Evolutionary conservation across 1,140 invertebrate species (phyloP).

Genomic region (Octopus sinensis): DNA sequence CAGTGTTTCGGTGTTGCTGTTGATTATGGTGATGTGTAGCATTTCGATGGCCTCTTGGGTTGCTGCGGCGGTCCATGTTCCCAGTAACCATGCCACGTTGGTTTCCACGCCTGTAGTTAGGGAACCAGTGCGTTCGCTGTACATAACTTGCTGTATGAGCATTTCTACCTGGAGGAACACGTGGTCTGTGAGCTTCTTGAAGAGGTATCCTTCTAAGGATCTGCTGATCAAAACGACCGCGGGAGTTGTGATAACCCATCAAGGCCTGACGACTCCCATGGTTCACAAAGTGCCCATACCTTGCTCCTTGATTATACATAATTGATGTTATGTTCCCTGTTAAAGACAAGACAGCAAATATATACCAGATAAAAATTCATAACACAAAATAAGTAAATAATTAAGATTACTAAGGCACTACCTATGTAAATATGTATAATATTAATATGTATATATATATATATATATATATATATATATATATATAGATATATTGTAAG

Average conservation of each 20-base stretch:
- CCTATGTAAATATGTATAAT: too few species aligned
- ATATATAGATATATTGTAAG: too few species aligned
- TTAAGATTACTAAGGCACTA: too few species aligned
- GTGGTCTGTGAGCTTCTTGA: not conserved
- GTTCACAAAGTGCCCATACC: constrained; percentile 4
- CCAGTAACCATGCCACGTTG: not conserved
- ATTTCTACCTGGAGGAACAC: not conserved
- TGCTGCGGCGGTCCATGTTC: not conserved
- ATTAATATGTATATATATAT: too few species aligned
- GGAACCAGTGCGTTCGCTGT: not conserved
- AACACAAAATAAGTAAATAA: too few species aligned
- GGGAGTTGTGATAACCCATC: constrained; percentile 3
- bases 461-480: too few species aligned
- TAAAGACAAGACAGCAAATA: not conserved
- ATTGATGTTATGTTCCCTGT: not conserved
- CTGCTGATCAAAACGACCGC: constrained; percentile 6
- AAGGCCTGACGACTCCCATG: constrained; percentile 1
- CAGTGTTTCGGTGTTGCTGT: not conserved
- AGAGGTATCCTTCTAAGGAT: not conserved
- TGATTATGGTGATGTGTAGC: not conserved
- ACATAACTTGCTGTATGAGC: constrained; percentile 12
- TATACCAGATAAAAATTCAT: too few species aligned
- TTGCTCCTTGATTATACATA: constrained; percentile 4
- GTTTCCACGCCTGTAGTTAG: not conserved
- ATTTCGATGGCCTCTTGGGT: not conserved